phyloP scores from a whole-genome alignment of 2,888 invertebrate genomes.

The Euproctis similis region DNA sequence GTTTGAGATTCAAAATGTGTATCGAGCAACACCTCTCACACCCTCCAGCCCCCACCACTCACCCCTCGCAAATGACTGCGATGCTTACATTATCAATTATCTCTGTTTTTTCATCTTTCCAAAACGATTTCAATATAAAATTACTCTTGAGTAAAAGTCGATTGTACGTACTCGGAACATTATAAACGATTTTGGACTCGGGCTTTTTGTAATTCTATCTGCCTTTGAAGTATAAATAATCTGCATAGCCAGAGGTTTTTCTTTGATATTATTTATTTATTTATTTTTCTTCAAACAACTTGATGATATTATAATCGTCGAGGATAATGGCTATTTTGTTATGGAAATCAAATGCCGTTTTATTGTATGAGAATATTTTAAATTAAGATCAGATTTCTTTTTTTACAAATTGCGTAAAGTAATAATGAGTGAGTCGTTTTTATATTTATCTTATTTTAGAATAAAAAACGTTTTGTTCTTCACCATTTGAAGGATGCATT shows the following conservation, averaged over 20 bases:
- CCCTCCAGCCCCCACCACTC: too few relatives aligned
- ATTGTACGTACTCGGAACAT: slow-evolving; percentile 16
- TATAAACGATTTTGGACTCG: slow-evolving; percentile 20
- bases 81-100: slow-evolving; percentile 33
- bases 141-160: slow-evolving; percentile 22
- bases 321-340: neutral
- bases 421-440: too few relatives aligned
- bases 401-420: too few relatives aligned
- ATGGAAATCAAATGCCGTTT: neutral
- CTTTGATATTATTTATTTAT: slow-evolving; percentile 18
- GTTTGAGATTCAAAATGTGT: slow-evolving; percentile 35
- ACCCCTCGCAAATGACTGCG: slow-evolving; percentile 20
- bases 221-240: slow-evolving; percentile 17
- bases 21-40: slow-evolving; percentile 22
- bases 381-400: too few relatives aligned
- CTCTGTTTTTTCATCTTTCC: slow-evolving; percentile 19
- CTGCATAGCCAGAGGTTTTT: slow-evolving; percentile 22
- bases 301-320: slow-evolving; percentile 12
- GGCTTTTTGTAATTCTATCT: slow-evolving; percentile 24
- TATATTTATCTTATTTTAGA: too few relatives aligned
- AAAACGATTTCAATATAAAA: slow-evolving; percentile 24
- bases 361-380: too few relatives aligned
- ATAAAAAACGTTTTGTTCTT: too few relatives aligned
- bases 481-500: too few relatives aligned
- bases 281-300: too few relatives aligned